Base-by-base conservation (phyloP, 2,113 vertebrate species). In the Gymnogyps californianus region DNA sequence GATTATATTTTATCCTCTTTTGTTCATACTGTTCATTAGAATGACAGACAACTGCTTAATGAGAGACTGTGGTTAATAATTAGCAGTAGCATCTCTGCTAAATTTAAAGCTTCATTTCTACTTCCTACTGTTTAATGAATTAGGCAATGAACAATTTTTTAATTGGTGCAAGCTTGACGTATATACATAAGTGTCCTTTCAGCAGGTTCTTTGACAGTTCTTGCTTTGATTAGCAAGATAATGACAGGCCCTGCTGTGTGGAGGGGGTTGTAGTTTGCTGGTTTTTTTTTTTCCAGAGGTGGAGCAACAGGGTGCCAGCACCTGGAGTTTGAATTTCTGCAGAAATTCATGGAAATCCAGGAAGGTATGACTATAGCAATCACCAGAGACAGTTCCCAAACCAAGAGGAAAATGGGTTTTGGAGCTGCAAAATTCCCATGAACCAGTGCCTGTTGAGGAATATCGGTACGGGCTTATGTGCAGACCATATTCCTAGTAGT, bases 71-170 rank as follows among this genome's bases (percentile, higher is more conserved):
- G 65, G 94, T 92, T 96, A 92, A 95, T 95, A 93, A 96, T 95
- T 92, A 93, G 89, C 77, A 72, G 83, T 87, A 84, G 34, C 89
- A 84, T 93, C 94, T 91, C 91, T 93, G 89, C 92, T 96, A 92
- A 96, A 95, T 97, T 93, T 94, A 96, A 87, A 34, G 9, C 93
- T 95, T 93, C 67, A 36, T 92, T 94, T 87, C 83, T 96, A 6
- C 61, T 97, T 97, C 83, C 95, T 92, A 89, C 64, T 76, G 76
- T 75, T 92, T 92, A 92, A 97, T 95, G 87, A 95, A 91, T 89
- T 92, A 72, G 69, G 47, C 72, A 87, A 52, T 65, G 57, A 89
- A 52, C 65, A 89, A 69, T 84, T 92, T 92, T 83, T 32, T 44
- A 89, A 95, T 84, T 93, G 83, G 29, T 79, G 46, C 51, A 90